phyloP scores from a whole-genome alignment of 2,113 vertebrate species.

The Octodon degus region DNA sequence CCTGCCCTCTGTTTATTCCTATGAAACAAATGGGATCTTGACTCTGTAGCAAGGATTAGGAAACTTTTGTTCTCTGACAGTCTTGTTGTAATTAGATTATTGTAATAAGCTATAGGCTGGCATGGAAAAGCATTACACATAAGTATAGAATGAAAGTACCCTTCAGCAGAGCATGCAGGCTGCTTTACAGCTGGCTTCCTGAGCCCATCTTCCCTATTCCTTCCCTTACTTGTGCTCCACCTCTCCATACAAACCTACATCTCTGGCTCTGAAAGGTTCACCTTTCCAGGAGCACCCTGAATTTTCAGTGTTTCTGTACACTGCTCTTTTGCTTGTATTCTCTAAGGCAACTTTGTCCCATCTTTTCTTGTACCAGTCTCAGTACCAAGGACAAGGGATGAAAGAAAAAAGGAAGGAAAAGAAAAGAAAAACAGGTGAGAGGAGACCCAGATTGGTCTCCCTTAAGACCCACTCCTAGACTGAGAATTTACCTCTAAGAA shows the following conservation, averaged over 20 bases:
- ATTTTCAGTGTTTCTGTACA: neutral
- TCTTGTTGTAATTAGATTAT: neutral
- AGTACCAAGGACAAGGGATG: too few species aligned
- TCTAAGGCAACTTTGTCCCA: neutral
- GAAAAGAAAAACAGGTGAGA: neutral
- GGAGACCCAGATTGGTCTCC: neutral
- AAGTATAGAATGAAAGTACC: neutral
- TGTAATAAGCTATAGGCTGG: neutral
- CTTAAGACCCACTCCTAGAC: fast-evolving
- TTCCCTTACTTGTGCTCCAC: neutral
- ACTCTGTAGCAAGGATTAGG: neutral
- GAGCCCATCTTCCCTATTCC: too few species aligned
- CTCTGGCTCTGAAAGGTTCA: neutral
- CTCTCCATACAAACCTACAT: neutral
- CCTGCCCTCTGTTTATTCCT: neutral
- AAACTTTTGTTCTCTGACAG: neutral
- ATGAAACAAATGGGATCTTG: neutral
- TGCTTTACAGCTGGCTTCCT: neutral
- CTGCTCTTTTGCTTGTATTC: neutral
- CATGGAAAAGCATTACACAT: neutral
- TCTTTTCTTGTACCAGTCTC: neutral
- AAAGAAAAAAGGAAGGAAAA: neutral
- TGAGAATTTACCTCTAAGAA: neutral
- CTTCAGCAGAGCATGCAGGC: neutral
- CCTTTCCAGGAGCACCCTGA: neutral